These are phyloP conservation scores for Drosophila borealis DNA, from an alignment of 2,888 invertebrate genomes.

Conservation along the genomic window DNA sequence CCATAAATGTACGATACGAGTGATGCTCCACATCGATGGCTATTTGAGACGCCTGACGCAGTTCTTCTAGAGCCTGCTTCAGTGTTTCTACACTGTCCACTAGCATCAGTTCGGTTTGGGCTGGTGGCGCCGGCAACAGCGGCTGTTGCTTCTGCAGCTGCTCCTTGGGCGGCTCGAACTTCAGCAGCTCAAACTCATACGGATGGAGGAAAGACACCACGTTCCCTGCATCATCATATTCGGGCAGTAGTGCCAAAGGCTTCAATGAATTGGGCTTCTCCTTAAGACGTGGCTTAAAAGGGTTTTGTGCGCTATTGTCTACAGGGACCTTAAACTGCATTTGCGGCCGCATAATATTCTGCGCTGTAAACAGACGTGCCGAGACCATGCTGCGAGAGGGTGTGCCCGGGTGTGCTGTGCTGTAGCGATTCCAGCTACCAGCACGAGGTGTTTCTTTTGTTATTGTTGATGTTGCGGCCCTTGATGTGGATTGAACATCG, in stretches of 20 bases:
- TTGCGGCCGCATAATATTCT: conserved; percentile 93
- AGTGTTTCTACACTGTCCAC: conserved; percentile 89
- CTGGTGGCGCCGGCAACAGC: conserved; percentile 85
- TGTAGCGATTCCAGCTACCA: conserved; percentile 87
- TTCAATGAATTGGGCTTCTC: conserved; percentile 95
- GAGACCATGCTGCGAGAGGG: conserved; percentile 54
- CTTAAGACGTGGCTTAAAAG: conserved; percentile 93
- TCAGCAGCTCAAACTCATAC: conserved; percentile 93
- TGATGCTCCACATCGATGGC: conserved; percentile 98
- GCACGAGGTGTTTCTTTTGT: conserved; percentile 56
- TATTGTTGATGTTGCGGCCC: neutral
- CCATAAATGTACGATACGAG: conserved; percentile 95
- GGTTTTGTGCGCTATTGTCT: conserved; percentile 90
- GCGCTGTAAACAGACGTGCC: conserved; percentile 87
- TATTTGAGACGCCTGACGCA: conserved; percentile 89
- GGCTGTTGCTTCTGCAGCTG: conserved; percentile 86
- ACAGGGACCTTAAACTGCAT: conserved; percentile 92
- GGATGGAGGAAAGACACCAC: conserved; percentile 93
- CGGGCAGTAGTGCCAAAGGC: conserved; percentile 90
- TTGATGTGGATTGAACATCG: conserved; percentile 41
- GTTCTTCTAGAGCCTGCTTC: conserved; percentile 88
- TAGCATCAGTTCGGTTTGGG: conserved; percentile 88
- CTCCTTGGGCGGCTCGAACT: conserved; percentile 87
- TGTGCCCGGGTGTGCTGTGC: conserved; percentile 29
- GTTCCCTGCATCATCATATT: conserved; percentile 88